Evolutionary conservation across 2,113 vertebrate species (phyloP).

Genomic region (Chaetura pelagica): DNA sequence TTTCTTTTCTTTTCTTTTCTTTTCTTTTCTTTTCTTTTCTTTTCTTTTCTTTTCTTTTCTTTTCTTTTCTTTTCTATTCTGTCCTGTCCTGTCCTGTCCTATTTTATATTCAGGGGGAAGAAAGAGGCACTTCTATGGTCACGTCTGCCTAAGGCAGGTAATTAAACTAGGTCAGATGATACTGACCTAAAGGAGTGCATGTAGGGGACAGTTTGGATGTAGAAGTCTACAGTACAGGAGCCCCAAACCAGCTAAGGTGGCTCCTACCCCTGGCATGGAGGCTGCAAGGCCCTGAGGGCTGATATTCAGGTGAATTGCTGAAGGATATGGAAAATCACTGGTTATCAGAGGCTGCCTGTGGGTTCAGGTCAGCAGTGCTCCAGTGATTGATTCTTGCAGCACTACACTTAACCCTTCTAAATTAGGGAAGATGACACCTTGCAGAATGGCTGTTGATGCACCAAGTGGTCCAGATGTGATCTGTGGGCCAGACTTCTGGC

Average conservation of each 20-base stretch:
- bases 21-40: too few relatives aligned
- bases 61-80: too few relatives aligned
- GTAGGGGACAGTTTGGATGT: background rate
- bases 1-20: too few relatives aligned
- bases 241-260: background rate
- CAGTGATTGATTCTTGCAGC: background rate
- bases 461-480: background rate
- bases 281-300: background rate
- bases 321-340: background rate
- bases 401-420: background rate
- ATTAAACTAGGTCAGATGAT: background rate
- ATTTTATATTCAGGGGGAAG: background rate
- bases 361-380: background rate
- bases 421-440: background rate
- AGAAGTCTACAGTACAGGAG: background rate
- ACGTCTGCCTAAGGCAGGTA: background rate
- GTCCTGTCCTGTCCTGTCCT: background rate
- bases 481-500: background rate
- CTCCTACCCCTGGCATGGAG: background rate
- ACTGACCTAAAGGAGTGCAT: background rate
- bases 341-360: background rate
- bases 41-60: too few relatives aligned
- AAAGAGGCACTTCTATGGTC: background rate
- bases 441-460: background rate
- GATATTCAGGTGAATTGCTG: background rate